Evolutionary conservation across 1,140 invertebrate genomes (phyloP).

Genomic region (Pectinophora gossypiella): DNA sequence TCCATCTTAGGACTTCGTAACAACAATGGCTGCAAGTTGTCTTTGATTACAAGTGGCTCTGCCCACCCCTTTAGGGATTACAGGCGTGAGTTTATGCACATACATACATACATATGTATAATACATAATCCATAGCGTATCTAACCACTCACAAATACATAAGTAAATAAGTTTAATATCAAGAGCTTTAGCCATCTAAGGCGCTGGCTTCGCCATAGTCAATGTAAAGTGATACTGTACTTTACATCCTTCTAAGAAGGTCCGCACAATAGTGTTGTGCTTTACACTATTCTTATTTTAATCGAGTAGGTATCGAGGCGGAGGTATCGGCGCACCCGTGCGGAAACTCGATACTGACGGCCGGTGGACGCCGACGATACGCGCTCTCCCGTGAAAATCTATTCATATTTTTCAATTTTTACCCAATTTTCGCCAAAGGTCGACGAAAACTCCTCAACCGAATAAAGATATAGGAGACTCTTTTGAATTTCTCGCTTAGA

Average conservation of each 20-base stretch:
- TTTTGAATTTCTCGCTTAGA: background rate
- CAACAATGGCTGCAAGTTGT: no score
- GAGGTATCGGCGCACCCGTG: conserved; percentile 57
- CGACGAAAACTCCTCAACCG: conserved; percentile 1
- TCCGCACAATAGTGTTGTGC: conserved; percentile 52
- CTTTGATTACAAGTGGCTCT: no score
- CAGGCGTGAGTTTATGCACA: no score
- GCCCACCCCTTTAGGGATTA: no score
- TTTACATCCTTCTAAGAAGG: conserved; percentile 32
- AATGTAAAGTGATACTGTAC: no score
- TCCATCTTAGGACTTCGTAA: no score
- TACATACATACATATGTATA: no score
- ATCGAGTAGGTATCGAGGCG: conserved; percentile 46
- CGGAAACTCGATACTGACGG: conserved; percentile 67
- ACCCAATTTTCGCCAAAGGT: conserved; percentile 1
- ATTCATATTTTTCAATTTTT: conserved; percentile 60
- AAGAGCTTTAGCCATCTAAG: background rate
- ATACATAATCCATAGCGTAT: no score
- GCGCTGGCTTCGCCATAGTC: background rate
- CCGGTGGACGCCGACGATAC: conserved; percentile 38
- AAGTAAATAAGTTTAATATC: no score
- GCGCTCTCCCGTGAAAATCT: conserved; percentile 42
- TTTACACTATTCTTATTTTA: conserved; percentile 64
- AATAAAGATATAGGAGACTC: background rate
- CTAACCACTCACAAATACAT: no score